phyloP scores from a whole-genome alignment of 1,140 invertebrate species.

The Drosophila paulistorum region DNA sequence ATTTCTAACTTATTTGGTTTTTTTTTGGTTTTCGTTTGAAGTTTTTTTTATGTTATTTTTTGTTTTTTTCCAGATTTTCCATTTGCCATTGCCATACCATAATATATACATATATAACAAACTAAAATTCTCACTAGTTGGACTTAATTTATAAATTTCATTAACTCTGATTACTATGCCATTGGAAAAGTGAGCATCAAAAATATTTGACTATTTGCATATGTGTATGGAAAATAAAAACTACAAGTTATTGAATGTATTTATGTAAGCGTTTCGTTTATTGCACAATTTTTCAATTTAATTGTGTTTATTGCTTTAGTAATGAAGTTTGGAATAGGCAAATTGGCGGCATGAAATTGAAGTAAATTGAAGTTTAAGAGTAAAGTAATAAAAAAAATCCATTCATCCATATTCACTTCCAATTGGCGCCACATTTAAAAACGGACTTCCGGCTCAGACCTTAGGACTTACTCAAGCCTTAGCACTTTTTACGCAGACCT shows the following conservation, averaged over 20 bases:
- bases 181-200: conserved; percentile 48
- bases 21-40: conserved; percentile 3
- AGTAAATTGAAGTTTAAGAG: too few species aligned
- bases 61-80: too few species aligned
- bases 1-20: conserved; percentile 4
- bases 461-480: too few species aligned
- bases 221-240: conserved; percentile 51
- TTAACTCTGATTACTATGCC: conserved; percentile 38
- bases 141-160: conserved; percentile 14
- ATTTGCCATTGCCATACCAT: conserved; percentile 29
- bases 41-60: background rate
- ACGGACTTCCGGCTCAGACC: too few species aligned
- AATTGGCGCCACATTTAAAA: too few species aligned
- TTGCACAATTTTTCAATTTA: background rate
- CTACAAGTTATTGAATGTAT: conserved; percentile 49
- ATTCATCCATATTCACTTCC: too few species aligned
- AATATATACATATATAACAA: conserved; percentile 21
- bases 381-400: too few species aligned
- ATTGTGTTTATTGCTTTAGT: too few species aligned
- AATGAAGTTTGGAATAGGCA: too few species aligned
- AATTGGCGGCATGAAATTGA: too few species aligned
- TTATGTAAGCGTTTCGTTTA: background rate
- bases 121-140: conserved; percentile 44
- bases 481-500: too few species aligned
- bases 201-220: conserved; percentile 55